Conservation (phyloP, 1,140 invertebrate species). For the Latrodectus geometricus region DNA sequence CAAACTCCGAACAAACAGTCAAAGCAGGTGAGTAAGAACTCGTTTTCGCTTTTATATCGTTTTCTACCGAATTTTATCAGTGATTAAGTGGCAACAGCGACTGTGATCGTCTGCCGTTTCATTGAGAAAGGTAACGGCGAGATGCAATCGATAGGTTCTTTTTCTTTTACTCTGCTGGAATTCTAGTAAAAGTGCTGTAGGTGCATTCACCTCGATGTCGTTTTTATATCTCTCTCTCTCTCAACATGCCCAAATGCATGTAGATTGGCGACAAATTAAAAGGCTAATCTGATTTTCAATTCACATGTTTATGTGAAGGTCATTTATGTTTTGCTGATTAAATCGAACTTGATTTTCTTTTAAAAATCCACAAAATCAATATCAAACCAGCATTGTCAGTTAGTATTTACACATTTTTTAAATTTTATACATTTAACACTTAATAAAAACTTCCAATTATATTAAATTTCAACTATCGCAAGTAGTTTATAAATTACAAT, state of each 20-base stretch:
- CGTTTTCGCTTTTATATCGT: not conserved
- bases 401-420: too few species aligned
- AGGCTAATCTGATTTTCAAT: too few species aligned
- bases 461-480: too few species aligned
- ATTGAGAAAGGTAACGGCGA: not conserved
- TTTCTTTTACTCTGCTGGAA: not conserved
- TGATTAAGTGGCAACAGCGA: not conserved
- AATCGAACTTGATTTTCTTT: too few species aligned
- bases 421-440: too few species aligned
- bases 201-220: not conserved
- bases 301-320: too few species aligned
- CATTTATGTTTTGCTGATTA: too few species aligned
- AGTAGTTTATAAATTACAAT: too few species aligned
- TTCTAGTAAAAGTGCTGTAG: not conserved
- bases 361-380: too few species aligned
- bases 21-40: not conserved
- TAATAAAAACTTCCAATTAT: too few species aligned
- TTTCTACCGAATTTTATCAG: not conserved
- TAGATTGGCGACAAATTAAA: not conserved
- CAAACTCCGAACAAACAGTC: not conserved
- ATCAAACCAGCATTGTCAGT: too few species aligned
- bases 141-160: not conserved
- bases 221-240: not conserved
- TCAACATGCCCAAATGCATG: not conserved
- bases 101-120: not conserved